These are phyloP conservation scores for Neopelma chrysocephalum DNA, from an alignment of 2,797 vertebrate genomes.

Conservation along the genomic window DNA sequence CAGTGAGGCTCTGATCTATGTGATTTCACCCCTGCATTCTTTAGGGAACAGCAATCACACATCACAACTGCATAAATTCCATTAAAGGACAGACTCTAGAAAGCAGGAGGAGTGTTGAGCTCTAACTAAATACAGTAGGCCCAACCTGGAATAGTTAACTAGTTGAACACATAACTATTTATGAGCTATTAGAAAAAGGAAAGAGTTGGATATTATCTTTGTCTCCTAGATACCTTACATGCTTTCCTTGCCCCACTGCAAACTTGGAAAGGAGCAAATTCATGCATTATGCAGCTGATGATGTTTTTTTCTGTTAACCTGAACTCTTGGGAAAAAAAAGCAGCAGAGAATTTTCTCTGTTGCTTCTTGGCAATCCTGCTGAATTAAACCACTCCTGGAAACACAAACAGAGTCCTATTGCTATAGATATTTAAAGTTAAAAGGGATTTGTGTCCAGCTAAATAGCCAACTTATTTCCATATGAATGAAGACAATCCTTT, in stretches of 20 bases:
- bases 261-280: neutral
- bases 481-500: neutral
- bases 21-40: conserved; percentile 6
- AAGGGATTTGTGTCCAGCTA: neutral
- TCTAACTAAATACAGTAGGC: neutral
- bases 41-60: neutral
- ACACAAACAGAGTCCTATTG: neutral
- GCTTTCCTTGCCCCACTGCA: neutral
- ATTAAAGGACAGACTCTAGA: neutral
- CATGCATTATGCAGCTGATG: neutral
- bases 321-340: neutral
- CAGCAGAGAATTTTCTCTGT: neutral
- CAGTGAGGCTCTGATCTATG: conserved; percentile 21
- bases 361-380: neutral
- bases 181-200: neutral
- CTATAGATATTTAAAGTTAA: neutral
- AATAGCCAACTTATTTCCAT: neutral
- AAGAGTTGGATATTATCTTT: neutral
- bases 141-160: neutral
- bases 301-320: neutral
- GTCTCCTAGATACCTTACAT: neutral
- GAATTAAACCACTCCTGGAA: neutral
- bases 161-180: neutral
- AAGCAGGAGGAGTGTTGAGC: neutral
- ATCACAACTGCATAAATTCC: neutral